Evolutionary conservation across 1,140 invertebrate genomes (phyloP).

Genomic region (Pemphigus obesinymphae): DNA sequence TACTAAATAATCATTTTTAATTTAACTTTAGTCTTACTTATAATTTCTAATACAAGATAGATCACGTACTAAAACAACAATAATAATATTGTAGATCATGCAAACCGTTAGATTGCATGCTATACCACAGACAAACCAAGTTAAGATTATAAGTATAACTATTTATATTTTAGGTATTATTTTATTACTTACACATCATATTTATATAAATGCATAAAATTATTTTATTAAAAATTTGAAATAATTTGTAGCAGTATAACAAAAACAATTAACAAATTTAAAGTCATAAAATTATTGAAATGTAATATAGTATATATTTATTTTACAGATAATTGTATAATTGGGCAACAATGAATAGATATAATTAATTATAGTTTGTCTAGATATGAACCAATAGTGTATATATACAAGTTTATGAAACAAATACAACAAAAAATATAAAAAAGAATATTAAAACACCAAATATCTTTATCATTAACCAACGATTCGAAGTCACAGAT

Average conservation of each 20-base stretch:
- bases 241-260: not conserved
- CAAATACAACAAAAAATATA: constrained; percentile 96
- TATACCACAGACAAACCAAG: no score
- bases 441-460: constrained; percentile 98
- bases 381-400: not conserved
- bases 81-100: no score
- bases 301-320: not conserved
- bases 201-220: not conserved
- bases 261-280: constrained; percentile 3
- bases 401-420: constrained; percentile 59
- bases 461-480: constrained; percentile 99
- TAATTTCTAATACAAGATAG: no score
- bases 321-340: not conserved
- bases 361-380: not conserved
- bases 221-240: not conserved
- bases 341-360: not conserved
- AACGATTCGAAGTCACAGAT: constrained; percentile 93
- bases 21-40: no score
- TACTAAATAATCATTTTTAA: no score
- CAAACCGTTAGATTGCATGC: no score
- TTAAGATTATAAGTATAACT: no score
- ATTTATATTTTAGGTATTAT: not conserved
- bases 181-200: not conserved
- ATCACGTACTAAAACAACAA: no score
- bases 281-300: no score